Evolutionary conservation across 2,888 invertebrate species (phyloP).

Genomic region (Gibbula magus): DNA sequence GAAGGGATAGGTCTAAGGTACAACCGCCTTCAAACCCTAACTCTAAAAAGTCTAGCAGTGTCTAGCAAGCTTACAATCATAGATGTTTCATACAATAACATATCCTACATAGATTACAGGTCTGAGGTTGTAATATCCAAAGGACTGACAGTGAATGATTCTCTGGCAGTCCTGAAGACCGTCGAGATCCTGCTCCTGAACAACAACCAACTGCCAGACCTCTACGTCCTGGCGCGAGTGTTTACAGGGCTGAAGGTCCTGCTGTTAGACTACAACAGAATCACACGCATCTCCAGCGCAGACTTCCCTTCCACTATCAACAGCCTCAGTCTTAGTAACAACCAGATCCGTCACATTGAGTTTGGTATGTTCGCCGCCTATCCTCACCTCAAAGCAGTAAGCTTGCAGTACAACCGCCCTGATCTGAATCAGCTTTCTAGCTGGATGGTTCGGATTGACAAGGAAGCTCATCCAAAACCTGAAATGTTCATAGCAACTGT

Average conservation of each 20-base stretch:
- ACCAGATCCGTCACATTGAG: constrained; percentile 14
- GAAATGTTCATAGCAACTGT: constrained; percentile 21
- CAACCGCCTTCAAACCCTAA: constrained; percentile 30
- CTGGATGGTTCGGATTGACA: background rate
- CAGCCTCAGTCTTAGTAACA: background rate
- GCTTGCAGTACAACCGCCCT: background rate
- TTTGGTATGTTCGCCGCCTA: constrained; percentile 30
- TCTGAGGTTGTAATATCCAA: background rate
- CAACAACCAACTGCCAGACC: background rate
- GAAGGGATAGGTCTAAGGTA: constrained; percentile 29
- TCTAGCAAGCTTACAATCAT: constrained; percentile 18
- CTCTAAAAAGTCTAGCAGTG: constrained; percentile 12
- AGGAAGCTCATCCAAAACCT: constrained; percentile 27
- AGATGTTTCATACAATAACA: constrained; percentile 33
- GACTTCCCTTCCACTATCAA: background rate
- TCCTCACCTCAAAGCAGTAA: background rate
- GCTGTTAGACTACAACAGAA: background rate
- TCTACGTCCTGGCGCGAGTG: background rate
- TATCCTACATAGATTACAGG: background rate
- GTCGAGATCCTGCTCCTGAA: background rate
- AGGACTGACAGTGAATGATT: background rate
- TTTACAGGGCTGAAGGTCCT: background rate
- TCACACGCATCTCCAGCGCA: background rate
- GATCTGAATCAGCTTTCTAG: background rate
- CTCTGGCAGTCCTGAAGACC: background rate